Base-by-base conservation (phyloP, 2,888 invertebrate genomes). In the Erebia palarica region DNA sequence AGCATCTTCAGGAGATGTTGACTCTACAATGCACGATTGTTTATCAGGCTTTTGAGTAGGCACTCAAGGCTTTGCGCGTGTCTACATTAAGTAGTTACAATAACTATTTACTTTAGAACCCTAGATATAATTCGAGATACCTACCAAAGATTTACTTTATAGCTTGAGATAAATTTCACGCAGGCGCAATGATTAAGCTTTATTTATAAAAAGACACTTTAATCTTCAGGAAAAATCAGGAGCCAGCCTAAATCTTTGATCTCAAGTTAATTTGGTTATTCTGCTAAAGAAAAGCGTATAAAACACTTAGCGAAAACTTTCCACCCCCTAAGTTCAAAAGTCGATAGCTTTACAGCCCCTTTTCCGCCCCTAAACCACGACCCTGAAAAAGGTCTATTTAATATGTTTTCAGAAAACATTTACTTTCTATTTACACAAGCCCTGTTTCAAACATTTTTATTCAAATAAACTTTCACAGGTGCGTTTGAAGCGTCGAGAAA, bases 291-390 rank as follows among this genome's bases (percentile, higher is more conserved):
- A 51, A 64, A 68, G 57, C 70, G 42, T 71, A 36, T 36, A 64
- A 68, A 71, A 68, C 68, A 68, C 58, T 68, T 51, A 68, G 63
- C 42, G 58, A 63, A 66, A 71, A 71, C 64, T 68, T 71, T 68
- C 53, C 65, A 55, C 65, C 65, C 13, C 16, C 44, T 0, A 3
- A 68, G 68, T 68, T 71, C 71, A 64, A 49, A 59, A 71, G 68
- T 68, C 64, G 58, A 53, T 64, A 68, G 59, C 68, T 68, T 68
- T 44, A 49, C 47, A 71, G 64, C 71, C 58, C 58, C 64, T 64
- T 49, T 58, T 49, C 36, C 67, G 55, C 64, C 68, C 49, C 16
- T 13, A 27, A 14, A 47, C 36, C 18, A 21, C 63, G 63, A 27
- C 49, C 63, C 63, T 49, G 47, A 21, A 49, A 63, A 63, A 63